phyloP scores from a whole-genome alignment of 2,888 invertebrate species.

The Epiperipatus broadwayi region DNA sequence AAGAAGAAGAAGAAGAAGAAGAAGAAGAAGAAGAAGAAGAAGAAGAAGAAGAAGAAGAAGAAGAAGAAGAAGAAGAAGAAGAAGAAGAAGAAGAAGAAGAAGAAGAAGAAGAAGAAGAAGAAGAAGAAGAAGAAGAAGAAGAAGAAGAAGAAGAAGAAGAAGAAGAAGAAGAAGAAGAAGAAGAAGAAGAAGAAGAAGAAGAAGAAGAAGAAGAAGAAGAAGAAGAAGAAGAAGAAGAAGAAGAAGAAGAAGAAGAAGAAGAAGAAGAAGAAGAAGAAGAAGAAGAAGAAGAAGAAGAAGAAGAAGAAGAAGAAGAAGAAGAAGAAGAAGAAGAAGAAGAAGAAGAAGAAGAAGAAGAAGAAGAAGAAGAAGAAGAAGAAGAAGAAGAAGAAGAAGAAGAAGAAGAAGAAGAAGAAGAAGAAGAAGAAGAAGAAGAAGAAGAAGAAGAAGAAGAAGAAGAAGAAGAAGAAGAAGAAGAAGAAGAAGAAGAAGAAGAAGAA shows the following conservation, averaged over 20 bases:
- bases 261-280: conserved; percentile 3
- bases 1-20: conserved; percentile 3
- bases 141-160: conserved; percentile 3
- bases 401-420: conserved; percentile 3
- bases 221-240: conserved; percentile 3
- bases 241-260: conserved; percentile 3
- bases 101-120: conserved; percentile 3
- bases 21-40: conserved; percentile 3
- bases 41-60: conserved; percentile 3
- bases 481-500: conserved; percentile 3
- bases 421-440: conserved; percentile 3
- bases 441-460: conserved; percentile 3
- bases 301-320: conserved; percentile 3
- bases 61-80: conserved; percentile 3
- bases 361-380: conserved; percentile 3
- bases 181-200: conserved; percentile 3
- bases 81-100: conserved; percentile 3
- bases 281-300: conserved; percentile 3
- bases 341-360: conserved; percentile 3
- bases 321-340: conserved; percentile 3
- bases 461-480: conserved; percentile 3
- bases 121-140: conserved; percentile 3
- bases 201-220: conserved; percentile 3
- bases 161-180: conserved; percentile 3
- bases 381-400: conserved; percentile 3